Percentiles rank a stretch among this genome's conserved stretches.
phyloP scores from a whole-genome alignment of 1,140 invertebrate genomes.

The Drosophila serrata region DNA sequence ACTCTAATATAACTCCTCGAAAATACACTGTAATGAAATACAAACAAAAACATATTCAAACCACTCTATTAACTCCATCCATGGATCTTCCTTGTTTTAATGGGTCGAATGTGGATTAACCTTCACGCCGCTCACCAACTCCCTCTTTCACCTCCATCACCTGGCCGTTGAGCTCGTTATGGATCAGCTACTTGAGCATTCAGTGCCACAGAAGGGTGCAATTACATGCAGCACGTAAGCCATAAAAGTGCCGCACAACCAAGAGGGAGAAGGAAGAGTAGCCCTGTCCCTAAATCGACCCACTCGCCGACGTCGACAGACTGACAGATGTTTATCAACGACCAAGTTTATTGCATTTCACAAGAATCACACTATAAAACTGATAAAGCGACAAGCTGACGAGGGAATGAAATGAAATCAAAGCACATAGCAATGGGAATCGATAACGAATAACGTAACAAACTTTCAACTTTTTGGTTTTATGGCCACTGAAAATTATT shows the following conservation, averaged over 20 bases:
- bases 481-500: slow-evolving; percentile 43
- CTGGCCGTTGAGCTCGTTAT: slow-evolving; percentile 40
- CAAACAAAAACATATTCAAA: no score
- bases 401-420: slow-evolving; percentile 36
- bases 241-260: slow-evolving; percentile 49
- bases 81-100: slow-evolving; percentile 7
- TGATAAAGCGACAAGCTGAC: slow-evolving; percentile 55
- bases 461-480: slow-evolving; percentile 22
- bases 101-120: slow-evolving; percentile 30
- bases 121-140: background rate
- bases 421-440: slow-evolving; percentile 23
- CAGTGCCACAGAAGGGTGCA: slow-evolving; percentile 53
- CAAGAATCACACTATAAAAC: slow-evolving; percentile 76
- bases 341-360: slow-evolving; percentile 71
- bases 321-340: slow-evolving; percentile 77
- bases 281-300: slow-evolving; percentile 14
- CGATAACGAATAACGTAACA: slow-evolving; percentile 27
- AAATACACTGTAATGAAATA: background rate
- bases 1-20: background rate
- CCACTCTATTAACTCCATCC: slow-evolving; percentile 8
- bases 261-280: background rate
- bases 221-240: slow-evolving; percentile 71
- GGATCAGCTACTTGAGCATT: slow-evolving; percentile 57
- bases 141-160: slow-evolving; percentile 6
- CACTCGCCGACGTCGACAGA: slow-evolving; percentile 23